Evolutionary conservation across 2,888 invertebrate genomes (phyloP).

Genomic region (Steinernema hermaphroditum): DNA sequence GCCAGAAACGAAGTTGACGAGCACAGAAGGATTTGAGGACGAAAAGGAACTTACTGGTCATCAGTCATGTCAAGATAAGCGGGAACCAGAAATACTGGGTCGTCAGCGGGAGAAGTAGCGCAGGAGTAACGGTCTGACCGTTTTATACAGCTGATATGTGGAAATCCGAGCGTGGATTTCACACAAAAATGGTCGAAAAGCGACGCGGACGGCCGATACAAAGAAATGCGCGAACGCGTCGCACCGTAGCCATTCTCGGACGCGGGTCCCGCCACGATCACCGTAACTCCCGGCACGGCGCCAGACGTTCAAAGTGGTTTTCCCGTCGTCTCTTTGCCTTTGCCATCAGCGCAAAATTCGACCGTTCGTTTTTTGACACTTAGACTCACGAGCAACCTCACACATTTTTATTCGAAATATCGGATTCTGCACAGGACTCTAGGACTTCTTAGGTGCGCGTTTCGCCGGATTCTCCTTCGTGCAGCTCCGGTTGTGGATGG

Average conservation of each 20-base stretch:
- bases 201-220: constrained; percentile 7
- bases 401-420: not conserved
- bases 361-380: no score
- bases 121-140: constrained; percentile 20
- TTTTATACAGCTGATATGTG: constrained; percentile 9
- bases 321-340: constrained; percentile 43
- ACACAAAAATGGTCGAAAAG: constrained; percentile 7
- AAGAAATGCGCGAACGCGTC: constrained; percentile 9
- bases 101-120: not conserved
- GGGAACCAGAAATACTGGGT: not conserved
- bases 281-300: constrained; percentile 35
- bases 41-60: constrained; percentile 20
- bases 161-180: constrained; percentile 22
- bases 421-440: not conserved
- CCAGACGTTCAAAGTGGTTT: constrained; percentile 43
- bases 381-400: no score
- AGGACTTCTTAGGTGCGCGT: not conserved
- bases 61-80: constrained; percentile 11
- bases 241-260: constrained; percentile 24
- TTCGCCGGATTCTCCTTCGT: constrained; percentile 66
- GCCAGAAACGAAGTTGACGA: no score
- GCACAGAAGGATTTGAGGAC: no score
- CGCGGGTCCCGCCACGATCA: constrained; percentile 85
- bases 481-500: constrained; percentile 74
- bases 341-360: not conserved